Conservation (phyloP, 2,113 vertebrate genomes). For the Vulpes lagopus region DNA sequence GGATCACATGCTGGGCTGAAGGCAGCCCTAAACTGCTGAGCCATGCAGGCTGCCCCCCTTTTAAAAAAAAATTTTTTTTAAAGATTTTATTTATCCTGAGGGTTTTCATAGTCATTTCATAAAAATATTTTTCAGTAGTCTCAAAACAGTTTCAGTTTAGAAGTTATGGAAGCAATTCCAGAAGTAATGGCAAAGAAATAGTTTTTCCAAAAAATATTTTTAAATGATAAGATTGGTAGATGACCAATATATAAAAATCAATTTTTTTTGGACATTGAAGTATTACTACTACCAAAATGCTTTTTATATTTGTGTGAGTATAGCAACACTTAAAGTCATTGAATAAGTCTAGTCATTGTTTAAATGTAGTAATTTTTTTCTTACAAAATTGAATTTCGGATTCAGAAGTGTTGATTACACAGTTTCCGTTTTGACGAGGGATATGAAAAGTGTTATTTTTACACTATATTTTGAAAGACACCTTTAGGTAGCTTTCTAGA, state of each 20-base stretch:
- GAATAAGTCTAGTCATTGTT: conserved; percentile 50
- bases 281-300: conserved; percentile 13
- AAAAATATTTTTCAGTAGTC: neutral
- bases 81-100: neutral
- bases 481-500: neutral
- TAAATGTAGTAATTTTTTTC: conserved; percentile 47
- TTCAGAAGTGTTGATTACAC: conserved; percentile 1
- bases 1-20: too few relatives aligned
- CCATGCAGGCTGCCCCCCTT: too few relatives aligned
- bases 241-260: conserved; percentile 8
- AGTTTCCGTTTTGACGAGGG: conserved; percentile 38
- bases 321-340: conserved; percentile 5
- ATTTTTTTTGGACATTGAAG: conserved; percentile 46
- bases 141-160: conserved; percentile 12
- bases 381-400: neutral
- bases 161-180: conserved; percentile 40
- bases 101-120: conserved; percentile 36
- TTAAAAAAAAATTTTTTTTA: too few relatives aligned
- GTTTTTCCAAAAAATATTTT: conserved; percentile 32
- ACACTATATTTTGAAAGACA: conserved; percentile 35
- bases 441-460: conserved; percentile 29
- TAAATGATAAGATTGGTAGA: neutral
- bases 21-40: too few relatives aligned
- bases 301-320: conserved; percentile 31
- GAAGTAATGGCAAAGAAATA: conserved; percentile 38